These are phyloP conservation scores for Muraenolepis orangiensis DNA, from an alignment of 2,797 vertebrate genomes.

Conservation along the genomic window DNA sequence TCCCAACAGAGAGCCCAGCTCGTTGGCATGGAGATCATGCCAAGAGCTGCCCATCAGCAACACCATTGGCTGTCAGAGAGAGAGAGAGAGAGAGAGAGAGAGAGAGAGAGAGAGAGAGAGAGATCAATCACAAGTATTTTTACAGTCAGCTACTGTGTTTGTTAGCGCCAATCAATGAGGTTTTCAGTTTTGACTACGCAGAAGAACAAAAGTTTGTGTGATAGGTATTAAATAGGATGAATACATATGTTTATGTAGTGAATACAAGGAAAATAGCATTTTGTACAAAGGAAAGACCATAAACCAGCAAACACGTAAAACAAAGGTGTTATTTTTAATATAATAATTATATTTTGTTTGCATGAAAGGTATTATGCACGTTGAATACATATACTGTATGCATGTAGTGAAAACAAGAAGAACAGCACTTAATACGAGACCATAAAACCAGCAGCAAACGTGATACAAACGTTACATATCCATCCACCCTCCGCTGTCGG, in stretches of 20 bases:
- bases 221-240: too few relatives aligned
- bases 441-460: too few relatives aligned
- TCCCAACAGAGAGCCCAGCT: slow-evolving; percentile 50
- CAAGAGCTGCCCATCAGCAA: slow-evolving; percentile 47
- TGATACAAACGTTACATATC: background rate
- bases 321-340: too few relatives aligned
- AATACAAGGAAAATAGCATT: background rate
- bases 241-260: too few relatives aligned
- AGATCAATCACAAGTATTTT: background rate
- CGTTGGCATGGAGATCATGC: slow-evolving; percentile 45
- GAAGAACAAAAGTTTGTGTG: background rate
- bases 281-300: too few relatives aligned
- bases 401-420: too few relatives aligned
- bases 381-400: too few relatives aligned
- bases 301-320: too few relatives aligned
- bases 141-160: background rate
- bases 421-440: too few relatives aligned
- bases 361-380: too few relatives aligned
- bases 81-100: slow-evolving; percentile 4
- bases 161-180: background rate
- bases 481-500: background rate
- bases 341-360: too few relatives aligned
- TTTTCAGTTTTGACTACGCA: background rate
- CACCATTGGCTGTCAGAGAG: slow-evolving; percentile 53
- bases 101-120: slow-evolving; percentile 10